Conservation (phyloP, 2,888 invertebrate genomes). For the Hypselothyrea guttata region DNA sequence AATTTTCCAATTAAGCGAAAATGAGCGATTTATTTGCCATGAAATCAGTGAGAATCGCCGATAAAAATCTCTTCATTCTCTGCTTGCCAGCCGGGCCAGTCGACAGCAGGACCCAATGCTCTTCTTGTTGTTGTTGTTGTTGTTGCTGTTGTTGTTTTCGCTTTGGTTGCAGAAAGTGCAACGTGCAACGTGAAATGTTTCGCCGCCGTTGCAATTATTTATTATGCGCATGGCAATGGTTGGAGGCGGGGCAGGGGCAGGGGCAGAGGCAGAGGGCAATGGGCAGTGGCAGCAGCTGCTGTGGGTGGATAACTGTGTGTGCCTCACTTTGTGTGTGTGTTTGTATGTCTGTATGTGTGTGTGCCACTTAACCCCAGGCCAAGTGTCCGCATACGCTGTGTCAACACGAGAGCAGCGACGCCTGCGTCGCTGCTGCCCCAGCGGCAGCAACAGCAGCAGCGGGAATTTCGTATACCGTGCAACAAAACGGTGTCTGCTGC, state of each 20-base stretch:
- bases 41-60: constrained; percentile 83
- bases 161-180: constrained; percentile 71
- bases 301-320: constrained; percentile 43
- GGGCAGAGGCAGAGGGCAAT: constrained; percentile 18
- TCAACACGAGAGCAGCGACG: constrained; percentile 42
- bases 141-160: constrained; percentile 52
- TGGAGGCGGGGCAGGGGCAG: constrained; percentile 33
- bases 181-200: constrained; percentile 72
- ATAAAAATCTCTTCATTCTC: constrained; percentile 82
- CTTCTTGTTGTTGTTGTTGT: constrained; percentile 36
- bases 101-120: constrained; percentile 3
- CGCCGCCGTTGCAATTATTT: constrained; percentile 75
- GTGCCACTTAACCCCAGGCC: constrained; percentile 68
- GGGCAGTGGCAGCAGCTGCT: constrained; percentile 40
- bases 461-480: constrained; percentile 55
- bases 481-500: constrained; percentile 32
- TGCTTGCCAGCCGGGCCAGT: constrained; percentile 31
- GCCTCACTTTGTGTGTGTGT: constrained; percentile 31
- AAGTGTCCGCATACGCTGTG: constrained; percentile 46
- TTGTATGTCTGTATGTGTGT: constrained; percentile 36
- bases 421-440: constrained; percentile 25
- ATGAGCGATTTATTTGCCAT: constrained; percentile 83
- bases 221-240: constrained; percentile 67
- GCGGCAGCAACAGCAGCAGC: constrained; percentile 16
- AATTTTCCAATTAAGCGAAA: constrained; percentile 83